Evolutionary conservation across 2,888 invertebrate species (phyloP), one percentile per base, ranked within the genome.

Genomic region (Trichopoda pennipes): DNA sequence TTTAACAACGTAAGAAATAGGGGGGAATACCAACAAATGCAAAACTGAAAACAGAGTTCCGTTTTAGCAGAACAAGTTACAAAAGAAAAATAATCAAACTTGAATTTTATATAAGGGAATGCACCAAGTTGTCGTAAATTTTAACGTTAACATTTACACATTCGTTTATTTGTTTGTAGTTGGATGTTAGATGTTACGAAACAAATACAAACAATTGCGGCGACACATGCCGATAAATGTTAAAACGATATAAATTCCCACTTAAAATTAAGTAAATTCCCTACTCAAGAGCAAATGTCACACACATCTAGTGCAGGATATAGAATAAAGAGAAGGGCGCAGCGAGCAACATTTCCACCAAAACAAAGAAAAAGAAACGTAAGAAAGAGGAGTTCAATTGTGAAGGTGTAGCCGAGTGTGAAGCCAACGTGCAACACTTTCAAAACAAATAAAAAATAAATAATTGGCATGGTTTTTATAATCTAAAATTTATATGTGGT

Each of bases 211-310:
- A n/a, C 28, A 56, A 19, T 12, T 38, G 56, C 28, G 35, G 38
- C 63, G 72, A 32, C 72, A 63, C 72, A 68, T 81, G 72, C 72
- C 76, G 72, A 63, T 77, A 68, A 77, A 76, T 66, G 61, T 68
- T 73, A 49, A 77, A 81, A 76, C 66, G 53, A 49, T 53, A 76
- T 76, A 76, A 76, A 66, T 72, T 61, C 35, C 66, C 47, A 72
- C 53, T 72, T 72, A 56, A 58, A 69, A 56, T 64, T 70, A 68
- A 68, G 21, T 63, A 28, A 44, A 66, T 49, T 61, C 42, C 35
- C 74, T 60, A 42, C 61, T 80, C 55, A 55, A 68, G 35, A 14
- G 14, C 21, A 56, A 51, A 53, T 28, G 16, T 28, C 28, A 14
- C 23, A 14, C 23, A 23, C 10, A n/a, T 12, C 17, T 44, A 44